Evolutionary conservation across 2,888 invertebrate species (phyloP), one percentile per base, ranked within the genome.

Genomic region (Thereva nobilitata): DNA sequence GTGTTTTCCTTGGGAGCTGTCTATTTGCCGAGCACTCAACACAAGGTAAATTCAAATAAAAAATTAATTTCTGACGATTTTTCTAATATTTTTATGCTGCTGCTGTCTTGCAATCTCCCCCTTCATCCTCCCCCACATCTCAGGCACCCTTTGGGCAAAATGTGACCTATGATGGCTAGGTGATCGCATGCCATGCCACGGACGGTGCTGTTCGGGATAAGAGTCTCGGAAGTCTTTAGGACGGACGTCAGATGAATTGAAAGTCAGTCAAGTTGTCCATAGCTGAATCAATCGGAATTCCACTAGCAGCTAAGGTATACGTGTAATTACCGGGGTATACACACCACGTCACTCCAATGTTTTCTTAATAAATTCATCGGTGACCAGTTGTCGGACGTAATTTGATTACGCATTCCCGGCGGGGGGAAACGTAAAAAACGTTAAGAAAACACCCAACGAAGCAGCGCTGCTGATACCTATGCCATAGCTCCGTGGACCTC

Each of bases 11-110:
- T 68, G 64, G 55, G 41, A 65, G 49, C 59, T 56, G 63, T 71
- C 70, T 73, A 68, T 73, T 73, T 72, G 68, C 70, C 55, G 66
- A 71, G 70, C 73, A 72, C 73, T 73, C 69, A 73, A 70, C 68
- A 57, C 52, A 70, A 69, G 68, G 71, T 68, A 73, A 72, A 72
- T 71, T 67, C 61, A 68, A 70, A 72, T 68, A 69, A 70, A 70
- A 66, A 64, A 66, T 67, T 70, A 70, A 65, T 67, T 66, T 63
- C 67, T 56, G 44, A 47, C 38, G 45, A 45, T 54, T 64, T 54
- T 64, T 64, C 55, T 47, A 47, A 64, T 23, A 23, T 64, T 64
- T 64, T 64, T 53, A 37, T 64, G 41, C 44, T 64, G 52, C 52
- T 63, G 42, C 53, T 53, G 52, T 53, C 44, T 37, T 64, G 53